Evolutionary conservation across 2,797 vertebrate genomes (phyloP).

Genomic region (Gila robusta): DNA sequence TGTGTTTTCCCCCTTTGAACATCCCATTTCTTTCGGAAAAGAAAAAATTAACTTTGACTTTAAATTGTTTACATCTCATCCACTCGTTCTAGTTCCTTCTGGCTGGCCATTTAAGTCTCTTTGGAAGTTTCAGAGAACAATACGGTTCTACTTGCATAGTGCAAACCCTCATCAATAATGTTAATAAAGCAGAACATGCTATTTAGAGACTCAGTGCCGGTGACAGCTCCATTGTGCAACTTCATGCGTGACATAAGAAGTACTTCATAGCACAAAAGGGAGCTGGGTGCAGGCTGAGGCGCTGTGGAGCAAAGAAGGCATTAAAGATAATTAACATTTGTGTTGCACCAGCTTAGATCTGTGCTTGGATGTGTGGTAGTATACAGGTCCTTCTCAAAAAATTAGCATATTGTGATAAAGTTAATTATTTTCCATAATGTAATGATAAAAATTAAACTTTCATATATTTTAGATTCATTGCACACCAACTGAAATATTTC

Average conservation of each 20-base stretch:
- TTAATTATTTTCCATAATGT: too few species aligned
- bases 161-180: constrained; percentile 75
- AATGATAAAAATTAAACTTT: too few species aligned
- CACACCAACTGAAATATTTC: too few species aligned
- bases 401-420: too few species aligned
- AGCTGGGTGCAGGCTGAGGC: constrained; percentile 20
- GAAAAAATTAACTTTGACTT: neutral
- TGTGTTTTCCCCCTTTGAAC: neutral
- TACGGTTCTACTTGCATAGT: constrained; percentile 72
- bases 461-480: too few species aligned
- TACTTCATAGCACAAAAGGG: constrained; percentile 56
- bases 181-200: constrained; percentile 85
- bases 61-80: constrained; percentile 62
- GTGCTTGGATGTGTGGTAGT: constrained; percentile 47
- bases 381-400: too few species aligned
- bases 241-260: constrained; percentile 71
- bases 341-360: constrained; percentile 70
- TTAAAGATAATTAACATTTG: constrained; percentile 73
- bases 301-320: constrained; percentile 58
- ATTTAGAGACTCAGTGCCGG: constrained; percentile 80
- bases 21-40: neutral
- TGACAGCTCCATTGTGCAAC: constrained; percentile 80
- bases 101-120: constrained; percentile 59
- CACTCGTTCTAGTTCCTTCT: constrained; percentile 66
- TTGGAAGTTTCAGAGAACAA: constrained; percentile 72